Percentiles rank a stretch among this genome's conserved stretches.
Evolutionary conservation across 2,888 invertebrate genomes (phyloP).

Genomic region (Leptinotarsa juncta): DNA sequence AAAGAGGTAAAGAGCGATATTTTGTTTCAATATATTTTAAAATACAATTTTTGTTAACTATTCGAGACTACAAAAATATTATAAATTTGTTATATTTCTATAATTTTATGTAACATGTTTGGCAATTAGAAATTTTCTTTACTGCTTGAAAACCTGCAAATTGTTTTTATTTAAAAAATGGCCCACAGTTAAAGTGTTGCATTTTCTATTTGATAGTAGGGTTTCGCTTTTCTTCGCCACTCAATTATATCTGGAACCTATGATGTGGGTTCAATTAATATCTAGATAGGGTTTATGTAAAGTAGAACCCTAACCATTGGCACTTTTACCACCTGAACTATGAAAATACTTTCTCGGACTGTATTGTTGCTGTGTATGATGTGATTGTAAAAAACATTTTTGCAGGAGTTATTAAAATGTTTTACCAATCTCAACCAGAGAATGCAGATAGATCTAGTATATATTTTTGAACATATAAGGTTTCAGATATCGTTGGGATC

Average conservation of each 20-base stretch:
- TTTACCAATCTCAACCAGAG: too few species aligned
- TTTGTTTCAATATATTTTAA: background rate
- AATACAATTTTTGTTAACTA: background rate
- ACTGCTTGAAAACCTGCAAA: slow-evolving; percentile 45
- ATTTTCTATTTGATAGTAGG: slow-evolving; percentile 42
- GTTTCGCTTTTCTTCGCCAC: slow-evolving; percentile 15
- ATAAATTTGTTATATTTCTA: slow-evolving; percentile 25
- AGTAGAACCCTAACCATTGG: too few species aligned
- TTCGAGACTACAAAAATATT: slow-evolving; percentile 28
- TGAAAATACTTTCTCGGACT: too few species aligned
- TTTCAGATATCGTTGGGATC: background rate
- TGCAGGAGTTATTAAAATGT: too few species aligned
- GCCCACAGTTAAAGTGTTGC: slow-evolving; percentile 37
- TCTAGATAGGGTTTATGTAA: too few species aligned
- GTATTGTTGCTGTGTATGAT: too few species aligned
- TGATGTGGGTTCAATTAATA: background rate
- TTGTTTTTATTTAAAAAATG: slow-evolving; percentile 39
- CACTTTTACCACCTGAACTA: too few species aligned
- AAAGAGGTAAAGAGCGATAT: background rate
- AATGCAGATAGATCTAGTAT: too few species aligned
- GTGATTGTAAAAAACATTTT: too few species aligned
- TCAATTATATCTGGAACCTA: background rate
- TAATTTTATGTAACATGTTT: slow-evolving; percentile 23
- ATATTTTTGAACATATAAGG: background rate
- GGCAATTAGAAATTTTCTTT: slow-evolving; percentile 14